Evolutionary conservation across 1,140 invertebrate species (phyloP).

Genomic region (Drosophila persimilis): DNA sequence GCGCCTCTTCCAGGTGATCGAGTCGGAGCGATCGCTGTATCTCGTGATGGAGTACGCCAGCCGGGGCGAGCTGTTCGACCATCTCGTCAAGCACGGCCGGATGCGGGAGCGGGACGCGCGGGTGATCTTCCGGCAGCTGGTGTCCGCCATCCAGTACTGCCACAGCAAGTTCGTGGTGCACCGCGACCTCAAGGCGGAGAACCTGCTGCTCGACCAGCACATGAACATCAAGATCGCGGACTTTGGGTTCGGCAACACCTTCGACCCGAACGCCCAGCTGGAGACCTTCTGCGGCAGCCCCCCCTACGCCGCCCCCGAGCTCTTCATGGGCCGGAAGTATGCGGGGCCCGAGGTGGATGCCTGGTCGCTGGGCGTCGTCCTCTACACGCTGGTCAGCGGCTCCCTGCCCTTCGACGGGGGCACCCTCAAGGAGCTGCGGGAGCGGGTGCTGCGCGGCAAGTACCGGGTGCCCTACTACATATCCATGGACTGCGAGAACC

Average conservation of each 20-base stretch:
- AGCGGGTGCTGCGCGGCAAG: conserved; percentile 98
- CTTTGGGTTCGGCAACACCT: conserved; percentile 99
- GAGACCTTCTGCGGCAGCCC: conserved; percentile 99
- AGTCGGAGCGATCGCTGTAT: conserved; percentile 99
- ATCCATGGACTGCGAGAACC: conserved; percentile 99
- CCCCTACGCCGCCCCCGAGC: conserved; percentile 99
- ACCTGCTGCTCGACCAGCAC: conserved; percentile 98
- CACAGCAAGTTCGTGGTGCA: conserved; percentile 99
- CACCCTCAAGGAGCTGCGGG: conserved; percentile 97
- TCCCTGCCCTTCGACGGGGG: conserved; percentile 99
- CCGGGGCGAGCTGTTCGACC: conserved; percentile 99
- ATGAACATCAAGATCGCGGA: conserved; percentile 99
- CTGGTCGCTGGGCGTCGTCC: conserved; percentile 99
- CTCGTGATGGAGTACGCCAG: conserved; percentile 99
- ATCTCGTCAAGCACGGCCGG: conserved; percentile 98
- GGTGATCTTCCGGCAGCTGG: conserved; percentile 99
- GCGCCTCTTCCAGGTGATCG: conserved; percentile 99
- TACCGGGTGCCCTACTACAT: conserved; percentile 99
- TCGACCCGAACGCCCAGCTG: conserved; percentile 98
- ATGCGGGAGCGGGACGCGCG: conserved; percentile 99
- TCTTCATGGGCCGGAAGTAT: conserved; percentile 99
- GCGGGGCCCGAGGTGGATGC: conserved; percentile 99
- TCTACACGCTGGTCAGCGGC: conserved; percentile 99
- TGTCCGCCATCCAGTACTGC: conserved; percentile 99
- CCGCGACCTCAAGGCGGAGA: conserved; percentile 97